These are phyloP conservation scores for Danaus plexippus DNA, from an alignment of 1,140 invertebrate species.

Conservation along the genomic window DNA sequence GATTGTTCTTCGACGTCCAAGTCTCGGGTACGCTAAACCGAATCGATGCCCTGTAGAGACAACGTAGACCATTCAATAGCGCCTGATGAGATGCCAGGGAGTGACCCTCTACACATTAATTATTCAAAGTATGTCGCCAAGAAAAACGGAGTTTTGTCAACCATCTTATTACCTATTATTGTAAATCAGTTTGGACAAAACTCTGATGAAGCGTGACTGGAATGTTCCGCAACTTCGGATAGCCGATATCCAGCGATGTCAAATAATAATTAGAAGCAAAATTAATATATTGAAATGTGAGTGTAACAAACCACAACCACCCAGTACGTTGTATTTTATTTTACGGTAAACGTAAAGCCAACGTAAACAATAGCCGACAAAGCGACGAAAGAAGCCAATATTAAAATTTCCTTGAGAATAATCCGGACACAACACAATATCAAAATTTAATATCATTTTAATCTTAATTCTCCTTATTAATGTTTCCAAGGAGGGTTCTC, in stretches of 20 bases:
- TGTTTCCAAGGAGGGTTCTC: conserved; percentile 50
- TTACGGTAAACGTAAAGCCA: too few species aligned
- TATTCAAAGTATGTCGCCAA: conserved; percentile 57
- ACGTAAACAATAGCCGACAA: conserved; percentile 21
- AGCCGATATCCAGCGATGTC: too few species aligned
- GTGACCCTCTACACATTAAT: conserved; percentile 53
- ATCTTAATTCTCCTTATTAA: conserved; percentile 71
- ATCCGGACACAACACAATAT: conserved; percentile 70
- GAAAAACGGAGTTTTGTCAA: conserved; percentile 29
- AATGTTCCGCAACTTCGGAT: conserved; percentile 5
- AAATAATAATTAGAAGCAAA: too few species aligned
- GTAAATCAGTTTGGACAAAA: conserved; percentile 18
- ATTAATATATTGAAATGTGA: too few species aligned
- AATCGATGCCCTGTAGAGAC: too few species aligned
- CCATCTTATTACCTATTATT: conserved; percentile 27
- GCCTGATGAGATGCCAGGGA: conserved; percentile 40
- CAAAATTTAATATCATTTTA: conserved; percentile 72
- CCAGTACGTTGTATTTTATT: too few species aligned
- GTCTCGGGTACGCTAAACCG: too few species aligned
- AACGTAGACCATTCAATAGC: conserved; percentile 35
- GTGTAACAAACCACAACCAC: too few species aligned
- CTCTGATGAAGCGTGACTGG: conserved; percentile 15
- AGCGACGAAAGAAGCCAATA: conserved; percentile 49
- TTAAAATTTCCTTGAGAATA: conserved; percentile 69
- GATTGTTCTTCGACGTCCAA: too few species aligned